Conservation (phyloP, 2,113 vertebrate genomes). For the Harpagus bidentatus region DNA sequence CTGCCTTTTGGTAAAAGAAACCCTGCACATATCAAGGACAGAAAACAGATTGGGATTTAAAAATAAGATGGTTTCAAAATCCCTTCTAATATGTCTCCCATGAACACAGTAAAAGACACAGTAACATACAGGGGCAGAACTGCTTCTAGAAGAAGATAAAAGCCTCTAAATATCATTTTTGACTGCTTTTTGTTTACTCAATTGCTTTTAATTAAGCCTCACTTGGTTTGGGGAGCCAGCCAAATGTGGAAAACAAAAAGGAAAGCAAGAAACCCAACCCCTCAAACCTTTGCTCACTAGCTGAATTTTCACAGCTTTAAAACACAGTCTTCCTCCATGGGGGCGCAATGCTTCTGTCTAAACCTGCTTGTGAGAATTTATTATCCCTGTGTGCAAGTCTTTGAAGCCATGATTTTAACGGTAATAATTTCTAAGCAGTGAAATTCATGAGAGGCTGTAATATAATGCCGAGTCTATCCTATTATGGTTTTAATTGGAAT, state of each 20-base stretch:
- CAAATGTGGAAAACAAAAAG: background rate
- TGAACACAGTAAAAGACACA: background rate
- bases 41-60: background rate
- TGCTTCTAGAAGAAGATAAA: background rate
- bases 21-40: background rate
- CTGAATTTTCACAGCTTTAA: background rate
- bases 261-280: background rate
- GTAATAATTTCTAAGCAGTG: constrained; percentile 53
- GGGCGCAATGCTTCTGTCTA: background rate
- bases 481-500: constrained; percentile 61
- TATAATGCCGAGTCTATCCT: constrained; percentile 10
- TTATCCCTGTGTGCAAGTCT: constrained; percentile 21
- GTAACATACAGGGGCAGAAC: background rate
- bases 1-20: background rate
- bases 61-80: background rate
- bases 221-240: background rate
- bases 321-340: background rate
- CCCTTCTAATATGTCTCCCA: background rate
- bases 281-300: background rate
- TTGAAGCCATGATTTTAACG: constrained; percentile 48
- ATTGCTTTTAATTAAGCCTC: constrained; percentile 30
- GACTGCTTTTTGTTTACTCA: background rate
- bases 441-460: constrained; percentile 24
- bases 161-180: background rate
- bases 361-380: constrained; percentile 58